A percentile compares a stretch with the other conserved stretches of the same genome.
These are phyloP conservation scores for Hyaena hyaena DNA, from an alignment of 2,113 vertebrate genomes.

Conservation along the genomic window DNA sequence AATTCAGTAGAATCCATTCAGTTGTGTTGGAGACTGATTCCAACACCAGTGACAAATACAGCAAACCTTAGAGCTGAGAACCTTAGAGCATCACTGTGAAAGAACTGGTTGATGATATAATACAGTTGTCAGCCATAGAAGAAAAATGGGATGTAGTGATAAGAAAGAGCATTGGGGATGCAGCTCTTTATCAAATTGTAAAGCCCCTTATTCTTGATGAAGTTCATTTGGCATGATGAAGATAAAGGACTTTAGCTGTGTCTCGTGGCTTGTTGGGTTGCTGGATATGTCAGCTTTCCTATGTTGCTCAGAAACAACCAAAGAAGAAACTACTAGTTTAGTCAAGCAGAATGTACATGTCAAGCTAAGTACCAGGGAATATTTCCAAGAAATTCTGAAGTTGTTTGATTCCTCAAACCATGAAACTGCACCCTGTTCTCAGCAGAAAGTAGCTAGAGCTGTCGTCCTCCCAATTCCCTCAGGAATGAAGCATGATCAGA, in stretches of 20 bases:
- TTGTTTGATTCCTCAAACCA: background rate
- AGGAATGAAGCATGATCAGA: background rate
- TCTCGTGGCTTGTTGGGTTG: background rate
- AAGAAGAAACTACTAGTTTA: background rate
- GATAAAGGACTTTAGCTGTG: slow-evolving; percentile 89
- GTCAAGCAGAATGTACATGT: background rate
- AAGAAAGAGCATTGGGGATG: slow-evolving; percentile 97
- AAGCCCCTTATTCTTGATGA: slow-evolving; percentile 97
- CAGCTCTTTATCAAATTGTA: slow-evolving; percentile 96
- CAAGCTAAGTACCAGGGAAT: background rate
- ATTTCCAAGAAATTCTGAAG: background rate
- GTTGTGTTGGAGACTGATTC: slow-evolving; percentile 98
- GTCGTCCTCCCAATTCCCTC: background rate
- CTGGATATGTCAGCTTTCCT: background rate
- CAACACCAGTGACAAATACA: slow-evolving; percentile 98
- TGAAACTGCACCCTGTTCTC: background rate
- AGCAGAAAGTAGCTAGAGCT: background rate
- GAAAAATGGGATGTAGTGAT: slow-evolving; percentile 99
- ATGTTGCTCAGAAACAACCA: background rate
- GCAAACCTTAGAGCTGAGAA: slow-evolving; percentile 93
- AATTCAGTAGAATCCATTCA: slow-evolving; percentile 96
- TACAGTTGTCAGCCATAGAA: slow-evolving; percentile 97
- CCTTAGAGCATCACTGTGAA: slow-evolving; percentile 94
- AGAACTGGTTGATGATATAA: slow-evolving; percentile 95
- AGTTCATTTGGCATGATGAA: slow-evolving; percentile 97